Base-by-base conservation (phyloP, 2,888 invertebrate species). In the Baronia brevicornis region DNA sequence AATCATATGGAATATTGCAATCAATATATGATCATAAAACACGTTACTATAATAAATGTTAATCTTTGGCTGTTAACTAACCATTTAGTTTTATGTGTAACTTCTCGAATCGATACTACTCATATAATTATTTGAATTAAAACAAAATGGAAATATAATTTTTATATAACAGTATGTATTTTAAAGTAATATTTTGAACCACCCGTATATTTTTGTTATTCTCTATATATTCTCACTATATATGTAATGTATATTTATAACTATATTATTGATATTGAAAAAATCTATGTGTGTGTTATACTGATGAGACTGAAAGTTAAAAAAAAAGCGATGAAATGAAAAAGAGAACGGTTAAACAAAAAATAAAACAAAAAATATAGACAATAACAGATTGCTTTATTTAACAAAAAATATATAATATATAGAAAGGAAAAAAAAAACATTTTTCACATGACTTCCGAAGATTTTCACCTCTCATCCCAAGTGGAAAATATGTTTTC, bases 341-440 rank as follows among this genome's bases (percentile, higher is more conserved):
- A 54, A 50, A 54, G 59, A 62, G 59, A 51, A 45, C 45, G 60
- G 37, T 31, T 14, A 63, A 55, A 56, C 24, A 28, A 56, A 73
- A 79, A 79, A 77, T 70, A 72, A 84, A 79, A 75, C 66, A 62
- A 80, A 75, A 71, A 54, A 56, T 49, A 63, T 75, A 71, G 79
- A 82, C 80, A 80, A 82, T 84, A 84, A 84, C 84, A 80, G 74
- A 75, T 80, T 82, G 79, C 78, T 84, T 84, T 84, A 84, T 84
- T 82, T 82, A 84, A 84, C 84, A 84, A 84, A 82, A 82, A 82
- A 82, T 80, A 82, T 80, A 82, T 79, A 79, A 78, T 78, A 80
- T 82, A 79, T 75, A 77, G 69, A 78, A 73, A 71, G 54, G 46
- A 50, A 46, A 54, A 60, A 65, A 69, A 82, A 80, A 72, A 71